A percentile compares a stretch with the other conserved stretches of the same genome.
phyloP scores from a whole-genome alignment of 2,888 invertebrate species.

The Tipula vernalis region DNA sequence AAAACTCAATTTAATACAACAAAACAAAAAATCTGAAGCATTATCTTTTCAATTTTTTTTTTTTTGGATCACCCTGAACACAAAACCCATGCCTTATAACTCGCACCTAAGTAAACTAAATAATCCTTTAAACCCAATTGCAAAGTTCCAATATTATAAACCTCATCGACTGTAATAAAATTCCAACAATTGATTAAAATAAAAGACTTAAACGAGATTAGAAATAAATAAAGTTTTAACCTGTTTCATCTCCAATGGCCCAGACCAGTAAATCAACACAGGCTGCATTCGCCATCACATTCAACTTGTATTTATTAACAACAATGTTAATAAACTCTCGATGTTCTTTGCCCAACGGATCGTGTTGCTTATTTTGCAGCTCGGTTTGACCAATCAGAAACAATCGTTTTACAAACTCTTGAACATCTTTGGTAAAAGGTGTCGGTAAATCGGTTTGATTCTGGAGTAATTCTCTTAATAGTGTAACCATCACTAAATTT shows the following conservation, averaged over 20 bases:
- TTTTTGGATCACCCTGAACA: not conserved
- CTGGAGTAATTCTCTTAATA: slow-evolving; percentile 80
- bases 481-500: slow-evolving; percentile 82
- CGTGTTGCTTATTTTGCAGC: slow-evolving; percentile 73
- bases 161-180: slow-evolving; percentile 51
- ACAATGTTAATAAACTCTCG: slow-evolving; percentile 56
- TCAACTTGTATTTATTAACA: slow-evolving; percentile 84
- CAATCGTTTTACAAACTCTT: slow-evolving; percentile 77
- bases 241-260: slow-evolving; percentile 95
- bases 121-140: slow-evolving; percentile 58
- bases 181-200: slow-evolving; percentile 18
- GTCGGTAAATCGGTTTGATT: slow-evolving; percentile 79
- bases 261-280: slow-evolving; percentile 95
- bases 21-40: not conserved
- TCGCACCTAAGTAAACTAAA: slow-evolving; percentile 41
- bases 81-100: slow-evolving; percentile 26
- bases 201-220: not conserved
- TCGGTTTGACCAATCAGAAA: slow-evolving; percentile 91
- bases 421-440: slow-evolving; percentile 87
- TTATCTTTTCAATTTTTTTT: not conserved
- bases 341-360: slow-evolving; percentile 45
- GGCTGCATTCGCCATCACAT: slow-evolving; percentile 93
- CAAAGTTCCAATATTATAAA: slow-evolving; percentile 59
- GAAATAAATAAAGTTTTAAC: slow-evolving; percentile 37
- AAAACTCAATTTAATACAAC: not conserved